These are phyloP conservation scores for Hylomyscus alleni DNA, from an alignment of 2,797 vertebrate species.

Conservation along the genomic window DNA sequence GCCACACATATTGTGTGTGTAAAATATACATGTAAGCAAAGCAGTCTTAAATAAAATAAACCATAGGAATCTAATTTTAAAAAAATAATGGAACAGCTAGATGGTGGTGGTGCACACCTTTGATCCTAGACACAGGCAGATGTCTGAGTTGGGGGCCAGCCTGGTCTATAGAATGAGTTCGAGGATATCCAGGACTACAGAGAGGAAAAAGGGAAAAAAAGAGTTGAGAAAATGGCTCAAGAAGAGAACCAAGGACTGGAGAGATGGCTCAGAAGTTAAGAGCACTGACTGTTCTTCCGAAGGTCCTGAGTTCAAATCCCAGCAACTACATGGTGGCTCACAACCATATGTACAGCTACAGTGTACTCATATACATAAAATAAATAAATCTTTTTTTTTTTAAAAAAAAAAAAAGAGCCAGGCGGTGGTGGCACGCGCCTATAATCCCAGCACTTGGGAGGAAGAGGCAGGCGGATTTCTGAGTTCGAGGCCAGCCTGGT, in stretches of 20 bases:
- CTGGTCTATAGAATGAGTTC: neutral
- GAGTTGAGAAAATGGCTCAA: neutral
- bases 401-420: too few relatives aligned
- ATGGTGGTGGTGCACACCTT: neutral
- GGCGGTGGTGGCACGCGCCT: too few relatives aligned
- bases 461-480: too few relatives aligned
- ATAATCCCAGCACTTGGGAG: too few relatives aligned
- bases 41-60: neutral
- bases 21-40: neutral
- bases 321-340: too few relatives aligned
- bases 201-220: neutral
- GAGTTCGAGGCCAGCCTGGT: too few relatives aligned
- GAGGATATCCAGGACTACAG: neutral
- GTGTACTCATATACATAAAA: too few relatives aligned
- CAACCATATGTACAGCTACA: too few relatives aligned
- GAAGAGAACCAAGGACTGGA: neutral
- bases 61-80: neutral
- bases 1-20: neutral
- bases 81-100: neutral
- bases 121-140: neutral
- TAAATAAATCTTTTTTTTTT: too few relatives aligned
- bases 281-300: too few relatives aligned
- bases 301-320: too few relatives aligned
- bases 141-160: neutral
- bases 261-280: too few relatives aligned